Evolutionary conservation across 1,140 invertebrate genomes (phyloP), one percentile per base, ranked within the genome.

Genomic region (Nasonia longicornis): DNA sequence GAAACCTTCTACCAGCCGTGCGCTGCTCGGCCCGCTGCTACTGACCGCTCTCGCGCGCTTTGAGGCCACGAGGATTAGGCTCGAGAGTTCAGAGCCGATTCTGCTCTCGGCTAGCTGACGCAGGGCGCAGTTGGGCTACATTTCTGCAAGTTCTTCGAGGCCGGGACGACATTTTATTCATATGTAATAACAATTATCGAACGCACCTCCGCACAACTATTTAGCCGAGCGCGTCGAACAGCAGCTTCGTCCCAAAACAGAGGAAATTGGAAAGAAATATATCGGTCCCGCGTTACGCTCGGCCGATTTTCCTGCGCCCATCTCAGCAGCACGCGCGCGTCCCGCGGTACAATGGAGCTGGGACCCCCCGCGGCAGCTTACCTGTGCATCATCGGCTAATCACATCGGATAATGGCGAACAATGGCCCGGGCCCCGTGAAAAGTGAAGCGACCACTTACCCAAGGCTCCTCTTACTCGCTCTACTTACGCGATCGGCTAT

Each of bases 331-430:
- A 71, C 45, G 67, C n/a, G 52, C 16, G 3, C 16, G 77, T 26
- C 26, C 76, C 79, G 80, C 73, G 72, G 81, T 58, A 58, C 89
- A 90, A 90, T 89, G 84, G 88, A 75, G 26, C 26, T 26, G 26
- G 26, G 89, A 89, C 89, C 90, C 88, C 90, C 89, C 86, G 89
- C 87, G 86, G 90, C 83, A 89, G 89, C 88, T 91, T 89, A 80
- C 88, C 90, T 89, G 89, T 90, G 90, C 90, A 90, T 90, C 90
- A 91, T 90, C 89, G 89, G 89, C 89, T 91, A 91, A 91, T 91
- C 89, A 90, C 88, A 87, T 89, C 89, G 89, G 89, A 90, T 90
- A 90, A 91, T 90, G 88, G 84, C 78, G 85, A 89, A 90, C 90
- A 90, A 90, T 90, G 82, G 72, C 3, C 2, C 84, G 84, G 80